Percentiles rank a stretch among this genome's conserved stretches.
These are phyloP conservation scores for Panagrolaimus sp. DNA, from an alignment of 1,140 invertebrate genomes.

Conservation along the genomic window DNA sequence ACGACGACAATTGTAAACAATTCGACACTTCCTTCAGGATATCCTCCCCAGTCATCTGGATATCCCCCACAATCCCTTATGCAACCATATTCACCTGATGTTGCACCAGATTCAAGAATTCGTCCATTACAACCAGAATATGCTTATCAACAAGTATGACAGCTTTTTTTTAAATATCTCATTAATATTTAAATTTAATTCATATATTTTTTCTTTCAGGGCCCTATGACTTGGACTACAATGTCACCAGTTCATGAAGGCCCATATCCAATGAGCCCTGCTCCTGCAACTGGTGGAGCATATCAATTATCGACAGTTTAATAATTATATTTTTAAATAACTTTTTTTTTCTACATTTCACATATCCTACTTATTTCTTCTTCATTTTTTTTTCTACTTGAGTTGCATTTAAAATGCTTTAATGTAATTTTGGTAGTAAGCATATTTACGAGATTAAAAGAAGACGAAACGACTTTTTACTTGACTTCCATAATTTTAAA, in stretches of 20 bases:
- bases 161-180: no score
- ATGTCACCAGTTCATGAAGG: constrained; percentile 13
- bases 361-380: no score
- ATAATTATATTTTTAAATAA: not conserved
- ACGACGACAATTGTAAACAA: constrained; percentile 2
- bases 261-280: constrained; percentile 12
- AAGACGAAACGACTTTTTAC: not conserved
- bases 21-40: not conserved
- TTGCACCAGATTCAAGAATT: not conserved
- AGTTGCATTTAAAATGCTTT: no score
- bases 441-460: not conserved
- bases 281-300: not conserved
- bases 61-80: not conserved
- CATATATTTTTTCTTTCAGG: constrained; percentile 5
- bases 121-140: constrained; percentile 1
- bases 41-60: no score
- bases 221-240: constrained; percentile 10
- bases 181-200: not conserved
- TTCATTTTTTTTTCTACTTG: no score
- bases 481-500: constrained; percentile 13
- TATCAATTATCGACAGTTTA: constrained; percentile 2
- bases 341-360: no score
- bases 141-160: constrained; percentile 7
- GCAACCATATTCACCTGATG: not conserved
- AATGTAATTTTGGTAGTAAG: constrained; percentile 6